Evolutionary conservation across 2,113 vertebrate genomes (phyloP), one percentile per base, ranked within the genome.

Genomic region (Chionis minor): DNA sequence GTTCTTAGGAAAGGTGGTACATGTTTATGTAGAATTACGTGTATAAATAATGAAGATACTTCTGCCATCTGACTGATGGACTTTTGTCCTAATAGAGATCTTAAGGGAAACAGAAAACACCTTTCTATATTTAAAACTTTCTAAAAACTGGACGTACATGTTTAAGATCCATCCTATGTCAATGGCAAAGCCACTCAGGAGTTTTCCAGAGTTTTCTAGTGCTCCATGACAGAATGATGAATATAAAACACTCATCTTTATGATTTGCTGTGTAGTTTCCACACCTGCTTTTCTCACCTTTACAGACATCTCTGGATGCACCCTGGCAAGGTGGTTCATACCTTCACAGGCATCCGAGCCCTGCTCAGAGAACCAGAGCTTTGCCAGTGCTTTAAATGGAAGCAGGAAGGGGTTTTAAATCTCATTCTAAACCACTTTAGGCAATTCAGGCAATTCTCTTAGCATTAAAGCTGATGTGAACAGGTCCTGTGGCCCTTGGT

Each of bases 201-300:
- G 42, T 65, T 92, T 88, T 83, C 67, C 38, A 18, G 66, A 58
- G 32, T 62, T 62, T 95, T 80, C 49, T 77, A 69, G 9, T 62
- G 35, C 63, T 83, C 52, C 12, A 5, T 2, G 5, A 49, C 56
- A 49, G 49, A n/a, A 62, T 42, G 62, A 28, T 38, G 42, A 84
- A 78, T 47, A 44, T 74, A 86, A 89, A 73, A 5, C 56, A 33
- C 38, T 87, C n/a, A 47, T 33, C 32, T 86, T 54, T 49, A 49
- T 65, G n/a, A 88, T 93, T 77, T 92, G 26, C n/a, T 77, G 54
- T 22, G 32, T 88, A 51, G 67, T 93, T 96, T 87, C 89, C 51
- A 92, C 35, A 58, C 33, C 13, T 81, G 58, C 27, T 35, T 49
- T 93, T 95, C 70, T 90, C 84, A 80, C 56, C 73, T 69, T 91